Evolutionary conservation across 2,797 vertebrate genomes (phyloP).

Genomic region (Smutsia gigantea): DNA sequence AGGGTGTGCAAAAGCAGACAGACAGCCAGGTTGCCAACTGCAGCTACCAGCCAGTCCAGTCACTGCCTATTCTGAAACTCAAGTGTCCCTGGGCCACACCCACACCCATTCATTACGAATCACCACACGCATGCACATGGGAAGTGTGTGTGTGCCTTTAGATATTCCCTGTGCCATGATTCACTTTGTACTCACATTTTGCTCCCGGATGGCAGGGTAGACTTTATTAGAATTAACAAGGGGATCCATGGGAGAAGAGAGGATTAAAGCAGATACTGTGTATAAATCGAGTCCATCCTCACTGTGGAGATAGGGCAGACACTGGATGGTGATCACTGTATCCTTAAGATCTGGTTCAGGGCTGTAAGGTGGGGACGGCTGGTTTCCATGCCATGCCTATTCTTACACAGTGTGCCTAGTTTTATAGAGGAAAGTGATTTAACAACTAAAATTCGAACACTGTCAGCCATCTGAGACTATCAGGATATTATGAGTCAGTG

Average conservation of each 20-base stretch:
- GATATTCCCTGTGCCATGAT: background rate
- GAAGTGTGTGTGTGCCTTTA: background rate
- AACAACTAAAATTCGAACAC: background rate
- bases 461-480: background rate
- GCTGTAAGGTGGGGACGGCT: background rate
- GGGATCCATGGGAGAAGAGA: background rate
- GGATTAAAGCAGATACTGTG: too few species aligned
- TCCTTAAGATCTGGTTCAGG: background rate
- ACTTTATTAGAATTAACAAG: background rate
- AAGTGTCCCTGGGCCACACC: too few species aligned
- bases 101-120: background rate
- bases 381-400: fast-evolving
- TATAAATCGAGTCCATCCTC: background rate
- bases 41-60: background rate
- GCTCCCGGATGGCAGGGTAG: background rate
- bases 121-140: background rate
- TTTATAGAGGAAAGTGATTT: background rate
- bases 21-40: too few species aligned
- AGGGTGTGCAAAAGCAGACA: background rate
- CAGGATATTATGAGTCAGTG: background rate
- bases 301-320: fast-evolving
- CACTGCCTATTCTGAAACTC: background rate
- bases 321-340: fast-evolving
- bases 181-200: too few species aligned
- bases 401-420: background rate